A percentile compares a stretch with the other conserved stretches of the same genome.
Evolutionary conservation across 2,797 vertebrate genomes (phyloP).

Genomic region (Propithecus deckenii): DNA sequence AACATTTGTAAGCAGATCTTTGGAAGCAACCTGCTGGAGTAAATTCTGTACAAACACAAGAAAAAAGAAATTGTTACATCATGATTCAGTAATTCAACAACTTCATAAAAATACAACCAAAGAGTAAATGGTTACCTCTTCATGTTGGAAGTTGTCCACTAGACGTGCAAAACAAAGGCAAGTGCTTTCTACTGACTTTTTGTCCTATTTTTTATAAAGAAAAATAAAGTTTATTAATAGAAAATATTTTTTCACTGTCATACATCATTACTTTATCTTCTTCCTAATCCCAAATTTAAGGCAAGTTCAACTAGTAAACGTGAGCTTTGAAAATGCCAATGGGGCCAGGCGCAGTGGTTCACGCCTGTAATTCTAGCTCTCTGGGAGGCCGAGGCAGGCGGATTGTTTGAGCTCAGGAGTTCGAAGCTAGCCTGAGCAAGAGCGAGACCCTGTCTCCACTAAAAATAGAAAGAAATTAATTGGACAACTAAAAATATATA

Average conservation of each 20-base stretch:
- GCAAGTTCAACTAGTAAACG: not conserved
- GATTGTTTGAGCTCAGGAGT: too few relatives aligned
- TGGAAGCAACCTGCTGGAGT: constrained; percentile 98
- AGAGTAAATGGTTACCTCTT: constrained; percentile 89
- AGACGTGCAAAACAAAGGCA: constrained; percentile 99
- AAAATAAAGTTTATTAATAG: constrained; percentile 31
- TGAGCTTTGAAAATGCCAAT: not conserved
- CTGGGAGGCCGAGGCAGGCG: too few relatives aligned
- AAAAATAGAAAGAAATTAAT: too few relatives aligned
- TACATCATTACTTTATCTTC: not conserved
- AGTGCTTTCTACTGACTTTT: constrained; percentile 99
- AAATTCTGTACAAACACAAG: constrained; percentile 90
- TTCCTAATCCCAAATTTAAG: not conserved
- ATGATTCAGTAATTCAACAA: not conserved
- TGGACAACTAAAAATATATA: too few relatives aligned
- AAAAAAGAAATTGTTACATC: constrained; percentile 25
- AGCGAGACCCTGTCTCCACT: too few relatives aligned
- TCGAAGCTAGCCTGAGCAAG: too few relatives aligned
- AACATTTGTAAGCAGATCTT: constrained; percentile 98
- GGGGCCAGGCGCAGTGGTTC: too few relatives aligned
- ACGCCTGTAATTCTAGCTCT: too few relatives aligned
- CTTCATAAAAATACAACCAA: not conserved
- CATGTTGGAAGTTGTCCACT: constrained; percentile 99
- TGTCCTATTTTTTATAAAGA: constrained; percentile 89
- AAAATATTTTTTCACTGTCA: not conserved